A percentile compares a stretch with the other conserved stretches of the same genome.
phyloP scores from a whole-genome alignment of 30 jellyfish, hydroid and myxozoan genomes.

The Turritopsis rubra region DNA sequence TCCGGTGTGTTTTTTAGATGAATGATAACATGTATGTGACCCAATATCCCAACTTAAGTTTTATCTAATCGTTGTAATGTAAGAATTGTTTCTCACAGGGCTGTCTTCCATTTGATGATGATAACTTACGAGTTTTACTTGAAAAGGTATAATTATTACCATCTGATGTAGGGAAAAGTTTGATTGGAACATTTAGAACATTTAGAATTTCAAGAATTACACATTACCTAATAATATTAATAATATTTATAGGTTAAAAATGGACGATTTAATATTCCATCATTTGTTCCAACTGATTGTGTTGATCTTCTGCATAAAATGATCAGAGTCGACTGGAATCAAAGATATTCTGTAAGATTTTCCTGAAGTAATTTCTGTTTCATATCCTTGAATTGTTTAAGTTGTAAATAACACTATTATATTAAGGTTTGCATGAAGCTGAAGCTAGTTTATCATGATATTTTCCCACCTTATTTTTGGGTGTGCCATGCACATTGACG shows the following conservation, averaged over 20 bases:
- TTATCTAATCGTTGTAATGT: not conserved
- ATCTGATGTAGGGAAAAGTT: not conserved
- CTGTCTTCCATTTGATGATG: constrained; percentile 96
- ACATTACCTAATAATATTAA: not conserved
- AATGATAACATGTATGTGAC: not conserved
- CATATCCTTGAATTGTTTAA: too few species aligned
- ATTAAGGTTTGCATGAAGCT: too few species aligned
- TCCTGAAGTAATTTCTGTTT: too few species aligned
- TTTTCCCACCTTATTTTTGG: too few species aligned
- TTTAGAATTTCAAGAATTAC: not conserved
- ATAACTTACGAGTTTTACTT: constrained; percentile 67
- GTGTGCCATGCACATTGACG: too few species aligned
- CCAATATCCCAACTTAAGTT: not conserved
- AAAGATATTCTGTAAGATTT: constrained; percentile 86
- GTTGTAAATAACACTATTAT: too few species aligned
- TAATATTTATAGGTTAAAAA: constrained; percentile 59
- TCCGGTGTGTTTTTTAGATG: not conserved
- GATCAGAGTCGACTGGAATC: constrained; percentile 78
- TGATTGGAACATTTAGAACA: not conserved
- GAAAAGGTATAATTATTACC: constrained; percentile 50
- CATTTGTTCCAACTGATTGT: constrained; percentile 70
- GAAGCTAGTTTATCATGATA: too few species aligned
- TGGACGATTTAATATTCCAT: constrained; percentile 76
- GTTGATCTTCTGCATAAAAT: constrained; percentile 64
- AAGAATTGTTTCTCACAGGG: constrained; percentile 51